Conservation (phyloP, 2,113 vertebrate genomes). For the Thinocorus orbignyianus region DNA sequence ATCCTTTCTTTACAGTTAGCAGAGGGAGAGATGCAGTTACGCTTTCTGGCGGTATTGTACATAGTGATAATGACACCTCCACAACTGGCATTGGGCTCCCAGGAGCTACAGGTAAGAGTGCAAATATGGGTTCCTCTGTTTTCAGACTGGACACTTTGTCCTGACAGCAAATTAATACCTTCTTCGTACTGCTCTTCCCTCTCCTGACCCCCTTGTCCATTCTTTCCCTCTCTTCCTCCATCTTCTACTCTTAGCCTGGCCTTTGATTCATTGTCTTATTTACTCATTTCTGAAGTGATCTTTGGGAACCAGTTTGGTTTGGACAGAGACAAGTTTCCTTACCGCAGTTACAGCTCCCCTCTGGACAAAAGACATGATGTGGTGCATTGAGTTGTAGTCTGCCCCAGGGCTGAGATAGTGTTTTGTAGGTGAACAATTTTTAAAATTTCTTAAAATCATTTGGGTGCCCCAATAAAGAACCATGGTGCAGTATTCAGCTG, state of each 20-base stretch:
- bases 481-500: neutral
- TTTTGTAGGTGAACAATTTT: neutral
- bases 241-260: neutral
- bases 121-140: neutral
- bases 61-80: neutral
- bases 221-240: rapidly evolving
- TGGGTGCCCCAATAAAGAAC: neutral
- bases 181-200: no score
- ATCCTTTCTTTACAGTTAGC: neutral
- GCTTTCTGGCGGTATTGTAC: neutral
- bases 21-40: neutral
- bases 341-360: neutral
- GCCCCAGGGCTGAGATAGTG: neutral
- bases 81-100: rapidly evolving
- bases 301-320: neutral
- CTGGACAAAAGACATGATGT: neutral
- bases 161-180: neutral
- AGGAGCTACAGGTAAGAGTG: neutral
- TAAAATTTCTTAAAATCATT: neutral
- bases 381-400: neutral
- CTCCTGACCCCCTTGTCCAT: no score
- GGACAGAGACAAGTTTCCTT: neutral
- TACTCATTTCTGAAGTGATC: neutral
- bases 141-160: neutral
- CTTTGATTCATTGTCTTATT: neutral